Conservation (phyloP, 23 tunicate genomes). For the Halocynthia aurantium region DNA sequence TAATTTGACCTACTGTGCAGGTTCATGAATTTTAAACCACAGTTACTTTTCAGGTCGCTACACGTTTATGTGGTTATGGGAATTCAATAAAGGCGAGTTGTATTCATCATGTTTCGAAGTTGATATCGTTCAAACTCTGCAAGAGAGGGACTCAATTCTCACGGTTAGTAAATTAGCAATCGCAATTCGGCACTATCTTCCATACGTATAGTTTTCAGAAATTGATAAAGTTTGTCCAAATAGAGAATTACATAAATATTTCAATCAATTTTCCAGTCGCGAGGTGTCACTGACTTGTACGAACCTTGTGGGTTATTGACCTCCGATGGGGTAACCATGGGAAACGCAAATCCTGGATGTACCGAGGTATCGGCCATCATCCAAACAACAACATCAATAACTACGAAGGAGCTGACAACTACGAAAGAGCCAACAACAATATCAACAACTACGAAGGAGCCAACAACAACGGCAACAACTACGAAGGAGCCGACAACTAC, state of each 20-base stretch:
- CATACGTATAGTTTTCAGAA: too few species aligned
- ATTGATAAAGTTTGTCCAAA: too few species aligned
- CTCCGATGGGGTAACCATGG: constrained; percentile 36
- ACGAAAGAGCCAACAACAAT: not conserved
- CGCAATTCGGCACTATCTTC: too few species aligned
- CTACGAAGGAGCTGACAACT: not conserved
- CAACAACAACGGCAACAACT: not conserved
- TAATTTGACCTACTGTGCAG: too few species aligned
- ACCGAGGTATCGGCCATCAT: not conserved
- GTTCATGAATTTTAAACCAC: too few species aligned
- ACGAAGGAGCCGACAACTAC: too few species aligned
- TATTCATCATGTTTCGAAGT: constrained; percentile 89
- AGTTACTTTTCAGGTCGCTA: constrained; percentile 1
- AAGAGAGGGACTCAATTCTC: too few species aligned
- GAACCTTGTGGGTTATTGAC: constrained; percentile 68
- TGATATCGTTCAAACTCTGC: constrained; percentile 19
- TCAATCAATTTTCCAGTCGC: constrained; percentile 12
- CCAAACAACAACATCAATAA: too few species aligned
- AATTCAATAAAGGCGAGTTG: constrained; percentile 51
- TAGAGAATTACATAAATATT: too few species aligned
- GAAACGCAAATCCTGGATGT: constrained; percentile 54
- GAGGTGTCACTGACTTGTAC: constrained; percentile 23
- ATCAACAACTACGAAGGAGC: not conserved
- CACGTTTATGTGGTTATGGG: constrained; percentile 89
- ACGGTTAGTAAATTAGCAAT: too few species aligned